Base-by-base conservation (phyloP, 2,888 invertebrate species). In the Stegophylla sp. region DNA sequence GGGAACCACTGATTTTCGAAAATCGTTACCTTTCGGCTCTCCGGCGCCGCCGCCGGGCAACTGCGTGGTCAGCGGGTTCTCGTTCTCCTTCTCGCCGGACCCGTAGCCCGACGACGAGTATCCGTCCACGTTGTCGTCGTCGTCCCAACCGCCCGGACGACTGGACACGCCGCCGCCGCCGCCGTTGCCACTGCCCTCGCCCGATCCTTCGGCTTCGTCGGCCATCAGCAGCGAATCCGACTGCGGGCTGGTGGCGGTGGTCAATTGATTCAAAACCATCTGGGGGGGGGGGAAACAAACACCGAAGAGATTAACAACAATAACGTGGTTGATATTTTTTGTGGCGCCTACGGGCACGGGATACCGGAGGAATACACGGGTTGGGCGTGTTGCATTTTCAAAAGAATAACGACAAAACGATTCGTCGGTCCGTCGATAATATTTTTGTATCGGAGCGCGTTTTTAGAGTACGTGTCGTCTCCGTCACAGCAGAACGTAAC, bases 111-210 rank as follows among this genome's bases (percentile, higher is more conserved):
- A 69, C 4, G 69, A 69, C 23, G 79, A 64, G 41, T 77, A 79
- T 7, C 83, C 83, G 45, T 75, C 51, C 20, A 75, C 88, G 82
- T 90, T 90, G 1, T 88, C 87, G 12, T 88, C 88, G 83, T 88
- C 88, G 23, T 61, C 48, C 79, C 79, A 79, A 82, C 89, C 89
- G 59, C n/a, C n/a, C n/a, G 88, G 88, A 56, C 87, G 86, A 84
- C 88, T 88, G 82, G 88, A 88, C 66, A 88, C 88, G 56, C 88
- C 85, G 26, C 89, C 91, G 34, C 88, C 88, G 56, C 88, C 85
- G 26, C 89, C 91, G 34, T 4, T 12, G 34, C 74, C 74, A 3
- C 90, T 90, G 4, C 79, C 71, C 13, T 71, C 71, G 28, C 91
- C 91, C 0, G 91, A 83, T 28, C 84, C 83, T 41, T 82, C 83